Conservation (phyloP, 2,113 vertebrate species). For the Willisornis vidua region DNA sequence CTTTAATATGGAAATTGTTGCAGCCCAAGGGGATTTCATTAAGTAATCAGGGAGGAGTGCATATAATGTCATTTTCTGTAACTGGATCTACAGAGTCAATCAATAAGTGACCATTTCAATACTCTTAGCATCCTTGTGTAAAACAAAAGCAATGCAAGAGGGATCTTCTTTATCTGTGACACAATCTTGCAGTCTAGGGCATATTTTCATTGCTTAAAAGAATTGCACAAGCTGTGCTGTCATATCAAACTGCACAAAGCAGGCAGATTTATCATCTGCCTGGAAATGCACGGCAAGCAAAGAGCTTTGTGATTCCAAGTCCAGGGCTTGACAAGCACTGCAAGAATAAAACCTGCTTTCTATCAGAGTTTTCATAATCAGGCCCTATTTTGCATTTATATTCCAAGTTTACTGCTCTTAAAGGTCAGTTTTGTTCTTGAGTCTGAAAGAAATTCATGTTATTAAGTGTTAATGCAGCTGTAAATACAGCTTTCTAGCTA, state of each 20-base stretch:
- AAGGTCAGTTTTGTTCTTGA: constrained; percentile 28
- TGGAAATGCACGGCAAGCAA: constrained; percentile 10
- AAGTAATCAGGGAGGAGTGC: constrained; percentile 60
- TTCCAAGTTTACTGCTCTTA: constrained; percentile 8
- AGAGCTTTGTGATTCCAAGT: background rate
- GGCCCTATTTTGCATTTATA: background rate
- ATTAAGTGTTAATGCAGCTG: constrained; percentile 59
- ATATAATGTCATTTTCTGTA: constrained; percentile 45
- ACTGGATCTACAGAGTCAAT: constrained; percentile 36
- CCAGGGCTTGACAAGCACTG: background rate
- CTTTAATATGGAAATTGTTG: constrained; percentile 54
- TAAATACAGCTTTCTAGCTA: constrained; percentile 47
- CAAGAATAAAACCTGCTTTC: constrained; percentile 24
- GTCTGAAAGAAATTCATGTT: constrained; percentile 30
- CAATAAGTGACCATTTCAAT: constrained; percentile 33
- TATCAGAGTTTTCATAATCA: constrained; percentile 15
- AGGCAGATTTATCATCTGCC: constrained; percentile 23
- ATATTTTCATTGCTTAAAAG: constrained; percentile 36
- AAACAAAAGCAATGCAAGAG: background rate
- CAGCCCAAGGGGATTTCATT: constrained; percentile 49
- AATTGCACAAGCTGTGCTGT: background rate
- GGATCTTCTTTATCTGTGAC: background rate
- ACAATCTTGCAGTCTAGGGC: background rate
- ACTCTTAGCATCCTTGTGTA: background rate
- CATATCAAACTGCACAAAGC: background rate